Evolutionary conservation across 2,113 vertebrate species (phyloP).

Genomic region (Cynocephalus volans): DNA sequence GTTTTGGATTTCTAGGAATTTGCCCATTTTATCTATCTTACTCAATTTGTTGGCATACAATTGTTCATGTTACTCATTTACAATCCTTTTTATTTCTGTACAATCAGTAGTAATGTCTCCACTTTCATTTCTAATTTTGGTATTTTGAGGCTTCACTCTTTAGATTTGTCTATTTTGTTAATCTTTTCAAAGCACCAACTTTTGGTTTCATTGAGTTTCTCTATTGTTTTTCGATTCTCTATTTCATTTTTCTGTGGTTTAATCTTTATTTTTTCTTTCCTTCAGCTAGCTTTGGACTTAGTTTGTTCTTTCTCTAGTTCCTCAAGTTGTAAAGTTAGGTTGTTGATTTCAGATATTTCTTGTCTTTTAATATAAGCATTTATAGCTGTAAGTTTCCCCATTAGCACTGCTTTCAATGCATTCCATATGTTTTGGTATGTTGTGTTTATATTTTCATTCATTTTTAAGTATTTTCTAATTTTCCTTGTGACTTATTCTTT

Average conservation of each 20-base stretch:
- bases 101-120: no score
- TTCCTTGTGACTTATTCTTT: not conserved
- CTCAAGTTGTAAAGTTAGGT: not conserved
- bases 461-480: not conserved
- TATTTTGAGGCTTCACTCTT: no score
- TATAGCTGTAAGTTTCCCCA: no score
- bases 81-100: no score
- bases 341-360: not conserved
- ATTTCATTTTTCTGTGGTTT: not conserved
- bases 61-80: no score
- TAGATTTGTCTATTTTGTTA: no score
- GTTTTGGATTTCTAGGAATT: no score
- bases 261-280: not conserved
- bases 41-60: no score
- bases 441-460: not conserved
- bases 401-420: not conserved
- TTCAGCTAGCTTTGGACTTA: not conserved
- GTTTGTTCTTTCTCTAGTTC: not conserved
- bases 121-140: no score
- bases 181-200: not conserved
- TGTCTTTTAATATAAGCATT: not conserved
- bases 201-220: not conserved
- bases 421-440: no score
- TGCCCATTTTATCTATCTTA: no score
- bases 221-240: not conserved